Evolutionary conservation across 1,140 invertebrate genomes (phyloP).

Genomic region (Bradynema listronoti): DNA sequence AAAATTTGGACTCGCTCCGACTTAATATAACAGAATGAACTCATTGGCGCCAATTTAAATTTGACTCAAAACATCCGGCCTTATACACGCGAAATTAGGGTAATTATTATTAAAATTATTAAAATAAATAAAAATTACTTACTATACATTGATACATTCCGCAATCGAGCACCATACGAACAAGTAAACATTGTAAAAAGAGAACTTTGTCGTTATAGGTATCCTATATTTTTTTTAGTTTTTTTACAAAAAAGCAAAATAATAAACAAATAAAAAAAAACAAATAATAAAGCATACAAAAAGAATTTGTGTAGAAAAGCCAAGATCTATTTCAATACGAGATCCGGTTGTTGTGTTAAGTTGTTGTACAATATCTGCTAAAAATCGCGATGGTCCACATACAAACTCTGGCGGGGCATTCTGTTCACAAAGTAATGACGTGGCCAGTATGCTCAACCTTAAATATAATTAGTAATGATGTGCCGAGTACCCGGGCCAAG

Average conservation of each 20-base stretch:
- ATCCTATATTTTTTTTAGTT: conserved; percentile 8
- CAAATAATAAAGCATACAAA: too few relatives aligned
- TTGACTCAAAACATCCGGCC: too few relatives aligned
- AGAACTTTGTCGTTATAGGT: conserved; percentile 9
- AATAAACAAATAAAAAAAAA: too few relatives aligned
- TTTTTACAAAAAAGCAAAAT: neutral
- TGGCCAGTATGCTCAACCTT: conserved; percentile 32
- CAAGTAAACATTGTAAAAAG: conserved; percentile 7
- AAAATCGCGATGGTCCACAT: conserved; percentile 15
- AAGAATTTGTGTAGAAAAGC: conserved; percentile 1
- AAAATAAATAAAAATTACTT: conserved; percentile 8
- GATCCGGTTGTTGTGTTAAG: too few relatives aligned
- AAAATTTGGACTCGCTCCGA: too few relatives aligned
- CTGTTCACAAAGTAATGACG: conserved; percentile 39
- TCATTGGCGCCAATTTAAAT: too few relatives aligned
- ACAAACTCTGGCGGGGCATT: conserved; percentile 32
- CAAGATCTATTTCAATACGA: neutral
- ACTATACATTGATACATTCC: conserved; percentile 12
- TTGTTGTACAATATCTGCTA: conserved; percentile 8
- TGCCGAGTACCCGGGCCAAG: too few relatives aligned
- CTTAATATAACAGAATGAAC: too few relatives aligned
- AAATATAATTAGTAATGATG: conserved; percentile 8
- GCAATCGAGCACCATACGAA: conserved; percentile 10
- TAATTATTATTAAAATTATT: conserved; percentile 3
- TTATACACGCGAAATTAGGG: too few relatives aligned